Conservation (phyloP, 2,797 vertebrate species). For the Sebastes melanostomus region DNA sequence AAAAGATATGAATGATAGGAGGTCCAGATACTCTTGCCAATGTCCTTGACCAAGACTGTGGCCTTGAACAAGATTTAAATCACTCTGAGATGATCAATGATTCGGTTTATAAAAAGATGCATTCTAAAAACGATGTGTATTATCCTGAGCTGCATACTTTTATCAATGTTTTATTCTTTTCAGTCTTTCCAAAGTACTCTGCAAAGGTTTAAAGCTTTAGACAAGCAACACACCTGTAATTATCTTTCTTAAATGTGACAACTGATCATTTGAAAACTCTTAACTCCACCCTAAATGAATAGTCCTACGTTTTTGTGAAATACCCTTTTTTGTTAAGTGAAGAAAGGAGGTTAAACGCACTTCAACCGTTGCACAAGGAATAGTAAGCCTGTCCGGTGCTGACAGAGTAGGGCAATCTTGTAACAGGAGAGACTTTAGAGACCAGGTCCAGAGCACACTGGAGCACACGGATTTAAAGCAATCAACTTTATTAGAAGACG, state of each 20-base stretch:
- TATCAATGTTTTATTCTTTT: not conserved
- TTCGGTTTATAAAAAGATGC: not conserved
- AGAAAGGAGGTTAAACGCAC: too few relatives aligned
- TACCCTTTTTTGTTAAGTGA: not conserved
- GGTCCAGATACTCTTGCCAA: not conserved
- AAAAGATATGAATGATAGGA: not conserved
- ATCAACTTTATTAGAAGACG: too few relatives aligned
- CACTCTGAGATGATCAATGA: not conserved
- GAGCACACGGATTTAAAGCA: too few relatives aligned
- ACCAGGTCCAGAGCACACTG: too few relatives aligned
- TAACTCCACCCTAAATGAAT: not conserved
- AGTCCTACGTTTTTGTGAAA: not conserved
- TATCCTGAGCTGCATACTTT: not conserved
- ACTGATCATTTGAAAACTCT: too few relatives aligned
- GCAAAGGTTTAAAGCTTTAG: not conserved
- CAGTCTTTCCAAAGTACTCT: not conserved
- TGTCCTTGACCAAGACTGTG: not conserved
- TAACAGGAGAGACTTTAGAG: too few relatives aligned
- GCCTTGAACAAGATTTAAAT: not conserved
- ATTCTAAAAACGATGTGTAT: not conserved
- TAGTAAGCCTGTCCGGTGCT: too few relatives aligned
- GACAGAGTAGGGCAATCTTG: accelerated
- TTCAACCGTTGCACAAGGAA: too few relatives aligned
- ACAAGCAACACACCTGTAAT: not conserved
- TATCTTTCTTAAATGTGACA: not conserved